These are phyloP conservation scores for Drosophila affinis DNA, from an alignment of 2,888 invertebrate genomes.

Conservation along the genomic window DNA sequence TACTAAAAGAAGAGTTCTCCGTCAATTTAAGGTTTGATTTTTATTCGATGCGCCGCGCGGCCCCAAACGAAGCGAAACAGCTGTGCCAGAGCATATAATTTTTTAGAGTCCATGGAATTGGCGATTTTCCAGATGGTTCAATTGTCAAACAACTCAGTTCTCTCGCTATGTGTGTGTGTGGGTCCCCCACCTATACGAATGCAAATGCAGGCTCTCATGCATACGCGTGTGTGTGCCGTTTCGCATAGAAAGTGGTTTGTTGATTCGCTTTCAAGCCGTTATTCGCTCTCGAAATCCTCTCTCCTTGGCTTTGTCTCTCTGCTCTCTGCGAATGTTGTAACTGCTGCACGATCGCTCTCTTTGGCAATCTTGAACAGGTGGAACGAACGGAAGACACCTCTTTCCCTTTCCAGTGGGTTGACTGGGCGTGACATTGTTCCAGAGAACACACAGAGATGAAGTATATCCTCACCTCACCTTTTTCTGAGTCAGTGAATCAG, in stretches of 20 bases:
- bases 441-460: conserved; percentile 54
- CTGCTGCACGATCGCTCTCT: conserved; percentile 74
- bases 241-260: conserved; percentile 30
- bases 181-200: not conserved
- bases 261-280: conserved; percentile 9
- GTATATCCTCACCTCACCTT: not conserved
- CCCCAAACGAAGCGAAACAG: conserved; percentile 36
- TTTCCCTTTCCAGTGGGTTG: not conserved
- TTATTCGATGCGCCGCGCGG: conserved; percentile 33
- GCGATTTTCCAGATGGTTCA: not conserved
- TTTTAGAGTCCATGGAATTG: conserved; percentile 1
- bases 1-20: conserved; percentile 6
- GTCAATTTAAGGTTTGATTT: conserved; percentile 45
- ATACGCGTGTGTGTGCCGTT: not conserved
- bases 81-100: conserved; percentile 31
- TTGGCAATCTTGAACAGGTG: conserved; percentile 37
- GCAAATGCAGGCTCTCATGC: not conserved
- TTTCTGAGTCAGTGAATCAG: conserved; percentile 14
- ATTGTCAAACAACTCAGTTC: not conserved
- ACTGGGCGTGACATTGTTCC: not conserved
- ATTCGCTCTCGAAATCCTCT: conserved; percentile 17
- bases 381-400: not conserved
- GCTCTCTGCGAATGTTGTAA: conserved; percentile 57
- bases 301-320: not conserved
- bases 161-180: conserved; percentile 1